Percentiles rank a stretch among this genome's conserved stretches.
These are phyloP conservation scores for Apotomis capreana DNA, from an alignment of 2,888 invertebrate genomes.

Conservation along the genomic window DNA sequence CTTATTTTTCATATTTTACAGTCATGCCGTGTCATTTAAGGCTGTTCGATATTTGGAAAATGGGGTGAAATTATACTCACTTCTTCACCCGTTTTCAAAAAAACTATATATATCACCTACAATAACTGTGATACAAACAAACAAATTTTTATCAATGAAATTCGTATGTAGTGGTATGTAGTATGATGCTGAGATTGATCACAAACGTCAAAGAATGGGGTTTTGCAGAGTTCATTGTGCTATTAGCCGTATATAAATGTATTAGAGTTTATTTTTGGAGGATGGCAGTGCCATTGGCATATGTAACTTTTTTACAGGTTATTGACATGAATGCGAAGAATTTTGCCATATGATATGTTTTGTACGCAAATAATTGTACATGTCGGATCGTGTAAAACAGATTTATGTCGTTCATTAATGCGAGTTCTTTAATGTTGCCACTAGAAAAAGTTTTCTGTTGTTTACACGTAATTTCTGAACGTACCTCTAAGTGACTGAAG, in stretches of 20 bases:
- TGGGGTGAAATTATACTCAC: slow-evolving; percentile 19
- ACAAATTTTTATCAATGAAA: slow-evolving; percentile 41
- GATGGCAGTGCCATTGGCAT: neutral
- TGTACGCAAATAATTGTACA: neutral
- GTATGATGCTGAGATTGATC: slow-evolving; percentile 15
- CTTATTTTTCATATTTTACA: slow-evolving; percentile 8
- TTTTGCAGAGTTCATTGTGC: neutral
- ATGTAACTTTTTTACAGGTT: neutral
- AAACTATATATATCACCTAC: slow-evolving; percentile 3
- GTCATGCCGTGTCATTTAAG: neutral
- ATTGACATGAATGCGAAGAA: neutral
- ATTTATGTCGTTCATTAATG: slow-evolving; percentile 26
- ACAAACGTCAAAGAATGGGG: slow-evolving; percentile 25
- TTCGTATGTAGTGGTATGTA: slow-evolving; percentile 17
- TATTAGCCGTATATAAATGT: neutral
- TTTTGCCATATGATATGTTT: slow-evolving; percentile 1
- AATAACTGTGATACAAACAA: slow-evolving; percentile 34
- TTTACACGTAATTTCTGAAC: slow-evolving; percentile 38
- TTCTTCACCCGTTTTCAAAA: slow-evolving; percentile 14
- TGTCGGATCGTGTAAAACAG: slow-evolving; percentile 11
- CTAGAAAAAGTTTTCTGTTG: slow-evolving; percentile 18
- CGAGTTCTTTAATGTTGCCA: neutral
- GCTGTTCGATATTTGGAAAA: neutral
- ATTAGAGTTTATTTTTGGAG: neutral
- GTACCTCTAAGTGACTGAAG: slow-evolving; percentile 10